Evolutionary conservation across 2,797 vertebrate genomes (phyloP).

Genomic region (Coregonus sp.): DNA sequence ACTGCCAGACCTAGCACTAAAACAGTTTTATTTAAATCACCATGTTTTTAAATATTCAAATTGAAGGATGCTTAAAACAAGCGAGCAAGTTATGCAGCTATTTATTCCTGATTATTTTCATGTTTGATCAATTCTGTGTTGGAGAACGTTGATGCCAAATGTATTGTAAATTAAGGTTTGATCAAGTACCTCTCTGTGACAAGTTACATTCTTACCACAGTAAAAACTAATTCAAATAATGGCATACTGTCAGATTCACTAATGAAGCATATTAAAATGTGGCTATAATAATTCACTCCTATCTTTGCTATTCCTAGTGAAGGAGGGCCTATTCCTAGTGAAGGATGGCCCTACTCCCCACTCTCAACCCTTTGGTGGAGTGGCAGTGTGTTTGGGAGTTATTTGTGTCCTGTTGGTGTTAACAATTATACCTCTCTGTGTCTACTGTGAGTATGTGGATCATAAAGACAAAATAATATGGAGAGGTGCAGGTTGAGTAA

Average conservation of each 20-base stretch:
- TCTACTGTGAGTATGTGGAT: conserved; percentile 54
- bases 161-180: neutral
- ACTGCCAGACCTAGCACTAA: neutral
- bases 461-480: neutral
- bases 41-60: neutral
- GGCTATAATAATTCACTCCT: too few species aligned
- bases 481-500: neutral
- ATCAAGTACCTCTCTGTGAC: too few species aligned
- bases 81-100: neutral
- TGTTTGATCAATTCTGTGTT: neutral
- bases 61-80: neutral
- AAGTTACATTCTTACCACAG: too few species aligned
- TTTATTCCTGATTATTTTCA: neutral
- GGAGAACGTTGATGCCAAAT: neutral
- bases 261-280: too few species aligned
- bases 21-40: too few species aligned
- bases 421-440: conserved; percentile 31
- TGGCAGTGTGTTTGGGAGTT: conserved; percentile 42
- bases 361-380: neutral
- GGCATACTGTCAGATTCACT: too few species aligned
- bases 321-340: conserved; percentile 18
- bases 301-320: conserved; percentile 9
- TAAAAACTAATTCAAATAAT: too few species aligned
- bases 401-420: conserved; percentile 47
- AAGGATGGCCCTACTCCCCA: neutral